Percentiles rank a stretch among this genome's conserved stretches.
Conservation (phyloP, 2,888 invertebrate genomes). For the Hyalella azteca region DNA sequence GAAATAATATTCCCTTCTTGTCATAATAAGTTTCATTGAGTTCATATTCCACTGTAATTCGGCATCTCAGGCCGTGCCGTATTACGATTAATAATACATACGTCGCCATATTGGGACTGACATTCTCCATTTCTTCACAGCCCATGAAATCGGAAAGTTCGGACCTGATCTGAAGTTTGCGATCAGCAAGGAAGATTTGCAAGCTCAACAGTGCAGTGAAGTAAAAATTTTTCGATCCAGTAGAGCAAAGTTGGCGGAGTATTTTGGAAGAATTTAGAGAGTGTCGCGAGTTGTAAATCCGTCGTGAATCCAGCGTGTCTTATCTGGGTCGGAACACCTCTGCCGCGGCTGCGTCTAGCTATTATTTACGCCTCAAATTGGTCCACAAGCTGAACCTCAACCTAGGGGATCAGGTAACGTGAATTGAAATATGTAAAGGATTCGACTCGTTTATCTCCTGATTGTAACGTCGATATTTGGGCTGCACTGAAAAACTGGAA, state of each 20-base stretch:
- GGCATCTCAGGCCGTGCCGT: no score
- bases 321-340: constrained; percentile 23
- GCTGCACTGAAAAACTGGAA: no score
- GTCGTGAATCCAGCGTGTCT: neutral
- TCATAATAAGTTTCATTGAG: no score
- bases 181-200: neutral
- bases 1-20: no score
- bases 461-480: no score
- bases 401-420: constrained; percentile 11
- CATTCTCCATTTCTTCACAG: no score
- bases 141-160: neutral
- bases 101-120: no score
- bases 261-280: constrained; percentile 3
- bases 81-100: no score
- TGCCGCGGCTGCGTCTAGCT: neutral
- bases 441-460: constrained; percentile 14
- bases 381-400: neutral
- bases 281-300: constrained; percentile 23
- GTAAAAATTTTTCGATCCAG: constrained; percentile 33
- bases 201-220: constrained; percentile 1
- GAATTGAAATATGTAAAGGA: constrained; percentile 28
- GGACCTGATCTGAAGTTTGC: neutral
- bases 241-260: neutral
- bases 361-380: constrained; percentile 1
- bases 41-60: no score